phyloP scores from a whole-genome alignment of 1,140 invertebrate genomes.

The Drosophila melanica region DNA sequence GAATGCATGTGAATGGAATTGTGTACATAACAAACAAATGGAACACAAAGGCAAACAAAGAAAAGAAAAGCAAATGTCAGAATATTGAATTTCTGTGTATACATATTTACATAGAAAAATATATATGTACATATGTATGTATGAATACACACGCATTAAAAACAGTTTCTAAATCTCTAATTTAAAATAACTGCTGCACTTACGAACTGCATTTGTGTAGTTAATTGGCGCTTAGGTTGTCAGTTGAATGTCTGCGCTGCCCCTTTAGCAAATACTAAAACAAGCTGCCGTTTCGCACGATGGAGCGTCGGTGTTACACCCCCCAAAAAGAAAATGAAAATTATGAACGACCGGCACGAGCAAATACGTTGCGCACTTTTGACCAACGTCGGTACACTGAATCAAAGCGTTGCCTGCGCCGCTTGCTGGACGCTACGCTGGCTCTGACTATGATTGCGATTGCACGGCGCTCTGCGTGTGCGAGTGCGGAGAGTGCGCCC shows the following conservation, averaged over 20 bases:
- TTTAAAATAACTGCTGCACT: conserved; percentile 32
- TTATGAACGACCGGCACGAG: conserved; percentile 16
- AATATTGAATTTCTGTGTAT: conserved; percentile 26
- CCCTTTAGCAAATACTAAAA: conserved; percentile 31
- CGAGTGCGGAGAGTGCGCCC: conserved; percentile 20
- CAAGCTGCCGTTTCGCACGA: conserved; percentile 73
- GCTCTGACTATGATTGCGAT: conserved; percentile 44
- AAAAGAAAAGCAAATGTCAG: conserved; percentile 16
- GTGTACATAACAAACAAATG: conserved; percentile 13
- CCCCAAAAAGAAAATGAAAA: conserved; percentile 38
- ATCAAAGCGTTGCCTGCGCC: conserved; percentile 36
- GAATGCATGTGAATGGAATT: not conserved
- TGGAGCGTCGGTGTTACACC: conserved; percentile 24
- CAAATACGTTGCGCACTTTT: conserved; percentile 67
- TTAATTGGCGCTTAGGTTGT: conserved; percentile 26
- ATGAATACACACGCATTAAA: not conserved
- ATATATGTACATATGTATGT: no score
- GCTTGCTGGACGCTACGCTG: conserved; percentile 56
- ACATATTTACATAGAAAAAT: not conserved
- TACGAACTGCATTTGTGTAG: conserved; percentile 49
- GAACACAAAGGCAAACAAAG: conserved; percentile 28
- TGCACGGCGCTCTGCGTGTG: not conserved
- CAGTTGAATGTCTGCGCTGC: conserved; percentile 6
- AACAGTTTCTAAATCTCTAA: conserved; percentile 4
- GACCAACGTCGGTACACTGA: conserved; percentile 67